Percentiles rank a stretch among this genome's conserved stretches.
phyloP scores from a whole-genome alignment of 37 sponge, comb jelly and placozoan genomes.

The Chondrosia reniformis region DNA sequence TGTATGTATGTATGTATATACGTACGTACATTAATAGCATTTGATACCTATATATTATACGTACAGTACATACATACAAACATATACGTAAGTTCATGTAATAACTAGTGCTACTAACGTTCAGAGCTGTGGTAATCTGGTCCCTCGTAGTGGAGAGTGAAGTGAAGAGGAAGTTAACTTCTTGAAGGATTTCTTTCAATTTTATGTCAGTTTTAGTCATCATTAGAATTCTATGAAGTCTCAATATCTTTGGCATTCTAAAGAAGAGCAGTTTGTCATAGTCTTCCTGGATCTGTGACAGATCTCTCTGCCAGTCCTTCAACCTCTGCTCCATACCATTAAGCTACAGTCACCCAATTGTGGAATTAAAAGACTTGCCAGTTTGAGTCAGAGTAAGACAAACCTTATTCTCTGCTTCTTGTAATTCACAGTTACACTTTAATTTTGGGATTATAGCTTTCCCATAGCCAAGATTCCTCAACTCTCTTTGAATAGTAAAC shows the following conservation, averaged over 20 bases:
- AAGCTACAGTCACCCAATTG: slow-evolving; percentile 20
- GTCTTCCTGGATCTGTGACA: slow-evolving; percentile 25
- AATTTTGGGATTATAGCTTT: not conserved
- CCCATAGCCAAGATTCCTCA: slow-evolving; percentile 61
- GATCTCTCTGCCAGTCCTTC: slow-evolving; percentile 25
- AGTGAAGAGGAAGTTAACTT: slow-evolving; percentile 56
- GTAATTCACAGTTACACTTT: not conserved
- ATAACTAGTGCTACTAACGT: not conserved
- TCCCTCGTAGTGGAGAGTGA: too few species aligned
- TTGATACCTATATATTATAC: too few species aligned
- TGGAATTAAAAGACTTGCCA: not conserved
- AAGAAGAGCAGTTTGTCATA: slow-evolving; percentile 68
- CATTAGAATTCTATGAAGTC: too few species aligned
- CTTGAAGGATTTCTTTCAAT: slow-evolving; percentile 24
- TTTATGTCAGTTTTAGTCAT: too few species aligned
- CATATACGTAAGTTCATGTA: not conserved
- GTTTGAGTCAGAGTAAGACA: not conserved
- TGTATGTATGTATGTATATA: not conserved
- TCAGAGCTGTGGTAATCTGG: too few species aligned
- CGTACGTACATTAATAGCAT: not conserved
- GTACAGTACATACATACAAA: not conserved
- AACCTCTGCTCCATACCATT: slow-evolving; percentile 13
- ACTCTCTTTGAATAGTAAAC: slow-evolving; percentile 24
- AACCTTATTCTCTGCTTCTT: not conserved
- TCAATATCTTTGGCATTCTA: slow-evolving; percentile 51